A percentile compares a stretch with the other conserved stretches of the same genome.
Conservation (phyloP, 2,888 invertebrate species). For the Zygogramma bicolorata region DNA sequence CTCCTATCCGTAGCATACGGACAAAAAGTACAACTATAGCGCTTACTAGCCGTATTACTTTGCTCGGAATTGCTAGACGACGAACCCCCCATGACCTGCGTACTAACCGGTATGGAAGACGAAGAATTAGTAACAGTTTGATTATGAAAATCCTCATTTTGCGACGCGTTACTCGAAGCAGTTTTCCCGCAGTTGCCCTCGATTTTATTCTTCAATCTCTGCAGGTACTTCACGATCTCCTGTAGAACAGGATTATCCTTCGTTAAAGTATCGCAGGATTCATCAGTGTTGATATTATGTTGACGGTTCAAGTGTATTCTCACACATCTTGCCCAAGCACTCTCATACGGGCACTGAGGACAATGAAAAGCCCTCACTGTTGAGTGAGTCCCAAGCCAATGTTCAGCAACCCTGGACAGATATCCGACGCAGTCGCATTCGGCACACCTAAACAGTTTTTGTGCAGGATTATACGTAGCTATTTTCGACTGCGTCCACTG, state of each 20-base stretch:
- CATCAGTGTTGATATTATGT: slow-evolving; percentile 77
- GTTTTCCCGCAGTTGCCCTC: slow-evolving; percentile 66
- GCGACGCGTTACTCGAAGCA: slow-evolving; percentile 37
- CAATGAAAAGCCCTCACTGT: slow-evolving; percentile 75
- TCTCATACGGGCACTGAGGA: slow-evolving; percentile 79
- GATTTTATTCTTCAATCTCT: slow-evolving; percentile 76
- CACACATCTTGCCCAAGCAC: slow-evolving; percentile 82
- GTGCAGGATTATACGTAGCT: slow-evolving; percentile 82
- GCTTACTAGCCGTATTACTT: slow-evolving; percentile 67
- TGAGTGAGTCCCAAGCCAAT: slow-evolving; percentile 82
- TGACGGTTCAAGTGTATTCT: slow-evolving; percentile 79
- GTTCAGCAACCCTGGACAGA: slow-evolving; percentile 79
- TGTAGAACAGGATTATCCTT: slow-evolving; percentile 81
- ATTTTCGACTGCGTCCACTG: slow-evolving; percentile 84
- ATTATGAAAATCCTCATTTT: slow-evolving; percentile 48
- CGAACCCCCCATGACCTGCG: slow-evolving; percentile 51
- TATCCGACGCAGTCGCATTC: slow-evolving; percentile 84
- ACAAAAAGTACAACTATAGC: slow-evolving; percentile 89
- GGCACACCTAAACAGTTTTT: slow-evolving; percentile 80
- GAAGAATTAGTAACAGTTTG: slow-evolving; percentile 42
- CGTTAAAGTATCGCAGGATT: slow-evolving; percentile 70
- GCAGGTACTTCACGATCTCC: slow-evolving; percentile 79
- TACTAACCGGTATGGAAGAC: slow-evolving; percentile 38
- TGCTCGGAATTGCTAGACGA: slow-evolving; percentile 49
- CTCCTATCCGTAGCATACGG: slow-evolving; percentile 92